phyloP scores from a whole-genome alignment of 2,888 invertebrate genomes.

The Lepidochrysops patricia region DNA sequence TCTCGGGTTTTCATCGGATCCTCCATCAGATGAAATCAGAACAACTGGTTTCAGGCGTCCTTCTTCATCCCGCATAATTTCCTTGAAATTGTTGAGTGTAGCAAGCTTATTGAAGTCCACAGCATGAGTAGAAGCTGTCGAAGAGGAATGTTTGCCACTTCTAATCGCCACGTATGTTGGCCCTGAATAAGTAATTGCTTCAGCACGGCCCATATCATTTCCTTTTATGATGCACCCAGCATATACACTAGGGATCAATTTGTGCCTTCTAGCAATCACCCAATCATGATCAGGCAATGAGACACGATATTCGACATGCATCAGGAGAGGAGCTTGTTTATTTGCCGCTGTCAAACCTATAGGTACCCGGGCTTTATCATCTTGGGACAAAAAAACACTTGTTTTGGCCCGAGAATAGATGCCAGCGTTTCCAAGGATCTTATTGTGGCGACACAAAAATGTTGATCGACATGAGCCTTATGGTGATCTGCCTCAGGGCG shows the following conservation, averaged over 20 bases:
- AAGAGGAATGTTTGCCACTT: constrained; percentile 10
- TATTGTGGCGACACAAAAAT: too few species aligned
- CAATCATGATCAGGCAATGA: constrained; percentile 21
- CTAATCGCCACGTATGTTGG: constrained; percentile 16
- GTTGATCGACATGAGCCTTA: constrained; percentile 17
- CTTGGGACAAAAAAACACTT: constrained; percentile 14
- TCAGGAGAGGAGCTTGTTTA: constrained; percentile 15
- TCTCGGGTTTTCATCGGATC: constrained; percentile 30
- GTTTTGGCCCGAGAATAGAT: constrained; percentile 10
- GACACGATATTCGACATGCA: constrained; percentile 20
- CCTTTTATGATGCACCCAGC: constrained; percentile 20
- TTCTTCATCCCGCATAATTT: constrained; percentile 13
- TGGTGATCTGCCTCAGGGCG: constrained; percentile 24
- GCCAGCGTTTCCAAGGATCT: too few species aligned
- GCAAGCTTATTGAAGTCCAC: constrained; percentile 5
- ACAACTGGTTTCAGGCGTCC: constrained; percentile 29
- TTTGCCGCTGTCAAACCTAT: constrained; percentile 17
- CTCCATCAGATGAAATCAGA: constrained; percentile 28
- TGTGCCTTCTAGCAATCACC: constrained; percentile 21
- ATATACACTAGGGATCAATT: constrained; percentile 22
- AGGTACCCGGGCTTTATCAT: constrained; percentile 16
- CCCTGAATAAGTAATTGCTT: constrained; percentile 15
- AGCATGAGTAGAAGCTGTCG: constrained; percentile 6
- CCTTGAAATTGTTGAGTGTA: neutral
- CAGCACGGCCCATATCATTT: constrained; percentile 22